Evolutionary conservation across 2,797 vertebrate species (phyloP), one percentile per base, ranked within the genome.

Genomic region (Brachyrhaphis roseni): DNA sequence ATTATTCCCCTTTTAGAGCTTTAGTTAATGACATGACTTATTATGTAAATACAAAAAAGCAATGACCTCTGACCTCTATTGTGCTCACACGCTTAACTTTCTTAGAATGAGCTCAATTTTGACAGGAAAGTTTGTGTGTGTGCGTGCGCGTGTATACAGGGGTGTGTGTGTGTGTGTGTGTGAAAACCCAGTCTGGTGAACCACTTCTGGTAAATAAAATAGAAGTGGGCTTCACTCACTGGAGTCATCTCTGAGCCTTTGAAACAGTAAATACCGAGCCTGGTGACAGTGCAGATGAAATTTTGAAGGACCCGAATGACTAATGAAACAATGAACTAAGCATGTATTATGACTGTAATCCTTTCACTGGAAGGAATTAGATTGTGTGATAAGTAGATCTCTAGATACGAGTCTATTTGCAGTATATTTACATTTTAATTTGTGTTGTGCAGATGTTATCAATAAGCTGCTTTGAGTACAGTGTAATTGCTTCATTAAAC

Each of bases 171-270:
- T 7, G 39, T 20, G 83, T 82, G 78, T 81, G 72, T 78, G 90
- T 84, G 78, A 89, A 90, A 92, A 89, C 82, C 85, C 64, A 72
- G 73, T n/a, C 53, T 82, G 79, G 79, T 89, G 79, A 93, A 90
- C 86, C 92, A 93, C 90, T 94, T 93, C 92, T 93, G 87, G 90
- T 94, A 93, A 93, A 79, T 86, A 82, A 89, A 89, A 87, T 85
- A 79, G 79, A 84, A 88, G 87, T 87, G 82, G 84, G 82, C 86
- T 85, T 78, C 72, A 75, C 72, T 84, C 66, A 57, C 72, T 79
- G 28, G 31, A 78, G 84, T 87, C 62, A 39, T 77, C 78, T 77
- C 72, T 51, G 53, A 15, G 53, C 81, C 80, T 80, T 53, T 84
- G 72, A 90, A 76, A 31, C 75, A 83, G 82, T 71, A 73, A 79